A percentile compares a stretch with the other conserved stretches of the same genome.
These are phyloP conservation scores for Dascillus cervinus DNA, from an alignment of 2,888 invertebrate genomes.

Conservation along the genomic window DNA sequence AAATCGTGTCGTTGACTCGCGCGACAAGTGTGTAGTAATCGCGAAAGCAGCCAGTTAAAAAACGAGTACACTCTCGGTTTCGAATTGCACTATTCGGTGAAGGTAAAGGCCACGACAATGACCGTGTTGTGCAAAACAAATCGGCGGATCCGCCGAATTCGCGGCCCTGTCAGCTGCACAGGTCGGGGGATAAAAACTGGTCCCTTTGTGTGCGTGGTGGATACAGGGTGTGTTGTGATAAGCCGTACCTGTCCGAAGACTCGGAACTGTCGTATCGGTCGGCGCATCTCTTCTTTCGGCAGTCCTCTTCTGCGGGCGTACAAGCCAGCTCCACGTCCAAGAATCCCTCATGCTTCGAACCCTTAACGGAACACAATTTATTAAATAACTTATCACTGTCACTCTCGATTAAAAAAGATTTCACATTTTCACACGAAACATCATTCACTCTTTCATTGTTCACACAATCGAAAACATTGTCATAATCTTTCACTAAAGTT, in stretches of 20 bases:
- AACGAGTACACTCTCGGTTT: constrained; percentile 38
- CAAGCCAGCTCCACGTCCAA: constrained; percentile 27
- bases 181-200: constrained; percentile 12
- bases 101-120: constrained; percentile 41
- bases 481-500: constrained; percentile 50
- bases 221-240: too few species aligned
- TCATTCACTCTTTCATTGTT: constrained; percentile 45
- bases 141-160: constrained; percentile 10
- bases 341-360: constrained; percentile 33
- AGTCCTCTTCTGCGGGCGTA: constrained; percentile 43
- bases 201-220: constrained; percentile 8
- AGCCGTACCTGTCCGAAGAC: constrained; percentile 91
- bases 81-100: constrained; percentile 36
- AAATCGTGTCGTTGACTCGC: constrained; percentile 29
- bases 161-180: constrained; percentile 12
- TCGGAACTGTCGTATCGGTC: constrained; percentile 91
- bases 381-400: constrained; percentile 38
- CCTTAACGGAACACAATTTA: constrained; percentile 31
- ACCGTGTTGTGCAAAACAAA: constrained; percentile 26
- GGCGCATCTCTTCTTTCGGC: constrained; percentile 76
- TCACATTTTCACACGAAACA: constrained; percentile 51
- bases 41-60: constrained; percentile 28
- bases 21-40: constrained; percentile 27
- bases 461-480: constrained; percentile 36
- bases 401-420: constrained; percentile 36